Percentiles rank a stretch among this genome's conserved stretches.
These are phyloP conservation scores for Pleuronectes platessa DNA, from an alignment of 2,113 vertebrate genomes.

Conservation along the genomic window DNA sequence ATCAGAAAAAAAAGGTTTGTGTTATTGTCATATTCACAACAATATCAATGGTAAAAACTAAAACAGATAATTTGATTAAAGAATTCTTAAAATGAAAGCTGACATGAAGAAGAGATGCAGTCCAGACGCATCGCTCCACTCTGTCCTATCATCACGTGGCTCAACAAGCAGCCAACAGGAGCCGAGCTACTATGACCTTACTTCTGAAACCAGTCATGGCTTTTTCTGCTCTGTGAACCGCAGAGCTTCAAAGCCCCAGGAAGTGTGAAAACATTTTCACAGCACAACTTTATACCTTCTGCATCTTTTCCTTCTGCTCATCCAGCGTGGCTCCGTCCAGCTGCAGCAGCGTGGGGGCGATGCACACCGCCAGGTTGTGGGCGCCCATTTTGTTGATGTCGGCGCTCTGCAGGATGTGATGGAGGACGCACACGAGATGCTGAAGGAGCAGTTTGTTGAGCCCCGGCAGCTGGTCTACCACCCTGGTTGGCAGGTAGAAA, in stretches of 20 bases:
- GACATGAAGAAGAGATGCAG: too few relatives aligned
- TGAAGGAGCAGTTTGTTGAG: conserved; percentile 86
- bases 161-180: too few relatives aligned
- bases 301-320: conserved; percentile 84
- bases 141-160: too few relatives aligned
- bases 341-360: conserved; percentile 90
- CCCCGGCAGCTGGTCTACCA: conserved; percentile 83
- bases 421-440: conserved; percentile 82
- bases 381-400: conserved; percentile 90
- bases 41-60: not conserved
- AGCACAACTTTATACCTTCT: conserved; percentile 70
- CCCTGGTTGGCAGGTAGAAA: conserved; percentile 71
- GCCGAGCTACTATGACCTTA: not conserved
- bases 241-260: conserved; percentile 52
- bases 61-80: not conserved
- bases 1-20: conserved; percentile 3
- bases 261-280: conserved; percentile 50
- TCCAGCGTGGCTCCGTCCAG: conserved; percentile 78
- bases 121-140: not conserved
- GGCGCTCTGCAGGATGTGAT: conserved; percentile 81
- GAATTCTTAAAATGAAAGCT: conserved; percentile 4
- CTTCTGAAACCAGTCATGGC: conserved; percentile 58
- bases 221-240: conserved; percentile 45
- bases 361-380: conserved; percentile 90
- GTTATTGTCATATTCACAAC: not conserved